Evolutionary conservation across 1,140 invertebrate genomes (phyloP).

Genomic region (Drosophila parabipectinata): DNA sequence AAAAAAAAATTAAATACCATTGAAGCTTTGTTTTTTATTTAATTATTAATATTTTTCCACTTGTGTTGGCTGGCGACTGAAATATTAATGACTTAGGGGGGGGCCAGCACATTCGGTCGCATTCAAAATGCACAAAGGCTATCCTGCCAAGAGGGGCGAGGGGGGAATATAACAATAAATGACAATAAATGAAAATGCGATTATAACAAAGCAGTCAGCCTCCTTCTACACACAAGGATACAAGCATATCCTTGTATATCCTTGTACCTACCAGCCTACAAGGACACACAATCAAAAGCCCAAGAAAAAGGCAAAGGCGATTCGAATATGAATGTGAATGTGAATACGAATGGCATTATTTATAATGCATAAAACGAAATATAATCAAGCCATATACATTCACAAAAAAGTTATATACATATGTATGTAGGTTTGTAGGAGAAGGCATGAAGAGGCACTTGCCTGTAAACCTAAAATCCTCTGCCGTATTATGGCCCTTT

Average conservation of each 20-base stretch:
- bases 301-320: neutral
- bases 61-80: conserved; percentile 14
- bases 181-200: conserved; percentile 51
- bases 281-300: neutral
- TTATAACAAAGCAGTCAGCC: conserved; percentile 34
- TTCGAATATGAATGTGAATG: conserved; percentile 7
- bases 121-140: conserved; percentile 61
- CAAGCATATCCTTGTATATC: too few relatives aligned
- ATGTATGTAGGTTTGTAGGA: neutral
- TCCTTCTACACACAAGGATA: neutral
- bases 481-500: neutral
- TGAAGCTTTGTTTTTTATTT: neutral
- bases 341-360: conserved; percentile 33
- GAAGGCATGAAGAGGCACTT: neutral
- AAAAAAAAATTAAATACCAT: neutral
- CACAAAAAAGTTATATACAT: conserved; percentile 9
- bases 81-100: conserved; percentile 43
- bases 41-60: neutral
- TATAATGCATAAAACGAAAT: conserved; percentile 70
- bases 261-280: neutral
- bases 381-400: conserved; percentile 67
- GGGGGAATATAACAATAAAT: neutral
- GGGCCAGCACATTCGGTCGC: conserved; percentile 26
- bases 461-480: neutral
- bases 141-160: conserved; percentile 2